Conservation (phyloP, 2,113 vertebrate genomes). For the Labeo catla region DNA sequence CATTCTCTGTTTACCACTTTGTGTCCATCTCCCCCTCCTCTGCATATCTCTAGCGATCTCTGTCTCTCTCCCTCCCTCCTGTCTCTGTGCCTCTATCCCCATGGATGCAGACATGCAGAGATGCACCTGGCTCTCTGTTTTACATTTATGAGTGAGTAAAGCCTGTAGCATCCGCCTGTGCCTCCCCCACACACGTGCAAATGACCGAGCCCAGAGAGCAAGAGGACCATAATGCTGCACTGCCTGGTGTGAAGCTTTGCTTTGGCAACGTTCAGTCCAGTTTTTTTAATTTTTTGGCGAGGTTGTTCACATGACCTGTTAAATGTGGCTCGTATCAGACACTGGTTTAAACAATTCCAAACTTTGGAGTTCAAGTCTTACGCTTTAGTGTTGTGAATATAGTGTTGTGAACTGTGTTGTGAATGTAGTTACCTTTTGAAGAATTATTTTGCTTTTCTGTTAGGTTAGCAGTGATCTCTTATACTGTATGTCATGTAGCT, state of each 20-base stretch:
- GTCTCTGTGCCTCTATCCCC: neutral
- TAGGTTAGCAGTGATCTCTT: neutral
- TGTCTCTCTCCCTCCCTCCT: neutral
- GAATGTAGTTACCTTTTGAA: too few relatives aligned
- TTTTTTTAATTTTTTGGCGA: neutral
- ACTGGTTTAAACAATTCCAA: neutral
- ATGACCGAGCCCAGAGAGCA: neutral
- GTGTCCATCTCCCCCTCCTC: neutral
- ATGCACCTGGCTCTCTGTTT: constrained; percentile 72
- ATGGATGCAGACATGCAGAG: constrained; percentile 26
- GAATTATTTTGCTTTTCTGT: neutral
- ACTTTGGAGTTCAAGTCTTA: neutral
- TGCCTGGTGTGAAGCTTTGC: constrained; percentile 2
- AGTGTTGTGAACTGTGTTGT: too few relatives aligned
- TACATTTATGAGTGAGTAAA: constrained; percentile 73
- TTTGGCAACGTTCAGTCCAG: neutral
- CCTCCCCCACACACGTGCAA: constrained; percentile 42
- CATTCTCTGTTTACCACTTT: neutral
- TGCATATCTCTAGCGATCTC: constrained; percentile 29
- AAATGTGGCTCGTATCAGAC: neutral
- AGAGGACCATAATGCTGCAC: neutral
- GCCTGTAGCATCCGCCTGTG: constrained; percentile 56
- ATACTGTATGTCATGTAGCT: neutral
- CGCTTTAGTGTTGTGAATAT: too few relatives aligned
- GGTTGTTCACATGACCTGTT: neutral